Base-by-base conservation (phyloP, 2,797 vertebrate species). In the Rhinogobio ventralis region DNA sequence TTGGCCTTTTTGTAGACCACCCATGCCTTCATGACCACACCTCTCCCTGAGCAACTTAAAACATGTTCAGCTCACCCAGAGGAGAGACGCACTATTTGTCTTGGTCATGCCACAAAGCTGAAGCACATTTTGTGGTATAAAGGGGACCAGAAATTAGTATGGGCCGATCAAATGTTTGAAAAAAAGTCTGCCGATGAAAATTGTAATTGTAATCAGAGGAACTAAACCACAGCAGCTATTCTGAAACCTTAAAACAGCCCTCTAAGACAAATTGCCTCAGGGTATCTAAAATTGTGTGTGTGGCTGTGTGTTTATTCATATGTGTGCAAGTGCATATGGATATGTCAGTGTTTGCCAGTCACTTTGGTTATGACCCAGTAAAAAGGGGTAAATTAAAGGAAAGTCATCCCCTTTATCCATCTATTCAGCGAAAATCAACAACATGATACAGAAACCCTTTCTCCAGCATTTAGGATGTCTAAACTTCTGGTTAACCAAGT, bases 81-180 rank as follows among this genome's bases (percentile, higher is more conserved):
- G 89, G 87, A 92, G 69, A 80, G 75, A 90, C 79, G 85, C 91
- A 86, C 90, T 89, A 92, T 94, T 91, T 92, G 93, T 92, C 92
- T 90, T 84, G 92, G 90, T 92, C 92, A 90, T 92, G 91, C 92
- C 91, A 87, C 93, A 94, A 94, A 93, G 93, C 91, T 93, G 91
- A 91, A 94, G 93, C 84, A 82, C 91, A 88, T 91, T 93, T 91
- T 91, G 93, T 51, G 91, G 94, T 87, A 76, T 69, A 33, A 89
- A 79, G 77, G 88, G 81, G 78, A 86, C 92, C 71, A 92, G 93
- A 94, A 91, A 84, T 92, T 69, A 89, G 90, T 90, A 92, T 85
- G 79, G 82, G 78, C 85, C 55, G 81, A 53, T 84, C 69, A 75
- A 87, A 87, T 82, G 79, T 66, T 85, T 83, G 66, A 86, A 86